Evolutionary conservation across 1,140 invertebrate species (phyloP).

Genomic region (Cheumatopsyche charites): DNA sequence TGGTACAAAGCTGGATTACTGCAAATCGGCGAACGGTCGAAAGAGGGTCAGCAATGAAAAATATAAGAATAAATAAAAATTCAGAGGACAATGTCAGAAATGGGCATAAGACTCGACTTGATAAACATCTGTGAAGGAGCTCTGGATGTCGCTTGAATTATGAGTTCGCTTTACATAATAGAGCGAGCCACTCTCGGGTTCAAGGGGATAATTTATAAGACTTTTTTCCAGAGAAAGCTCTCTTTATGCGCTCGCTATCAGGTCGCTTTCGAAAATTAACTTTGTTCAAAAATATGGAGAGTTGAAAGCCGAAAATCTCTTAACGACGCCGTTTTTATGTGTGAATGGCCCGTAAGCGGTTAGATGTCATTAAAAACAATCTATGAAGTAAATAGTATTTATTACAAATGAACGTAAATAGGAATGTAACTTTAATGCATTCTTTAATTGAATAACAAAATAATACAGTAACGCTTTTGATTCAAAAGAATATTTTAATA

Average conservation of each 20-base stretch:
- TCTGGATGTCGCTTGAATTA: conserved; percentile 33
- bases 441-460: too few species aligned
- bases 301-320: too few species aligned
- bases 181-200: conserved; percentile 24
- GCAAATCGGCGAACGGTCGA: neutral
- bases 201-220: conserved; percentile 32
- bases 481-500: too few species aligned
- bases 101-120: conserved; percentile 20
- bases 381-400: too few species aligned
- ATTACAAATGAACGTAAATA: too few species aligned
- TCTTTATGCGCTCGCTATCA: neutral
- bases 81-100: neutral
- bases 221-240: conserved; percentile 12
- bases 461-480: too few species aligned
- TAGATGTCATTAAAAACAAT: too few species aligned
- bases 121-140: conserved; percentile 24
- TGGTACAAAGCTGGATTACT: neutral
- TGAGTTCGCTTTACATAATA: conserved; percentile 37
- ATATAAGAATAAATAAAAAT: neutral
- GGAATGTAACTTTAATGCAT: too few species aligned
- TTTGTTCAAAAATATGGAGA: too few species aligned
- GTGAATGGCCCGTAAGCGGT: too few species aligned
- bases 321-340: too few species aligned
- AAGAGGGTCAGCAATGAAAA: neutral
- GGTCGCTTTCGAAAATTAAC: neutral